These are phyloP conservation scores for Vulpes vulpes DNA, from an alignment of 2,113 vertebrate genomes.

Conservation along the genomic window DNA sequence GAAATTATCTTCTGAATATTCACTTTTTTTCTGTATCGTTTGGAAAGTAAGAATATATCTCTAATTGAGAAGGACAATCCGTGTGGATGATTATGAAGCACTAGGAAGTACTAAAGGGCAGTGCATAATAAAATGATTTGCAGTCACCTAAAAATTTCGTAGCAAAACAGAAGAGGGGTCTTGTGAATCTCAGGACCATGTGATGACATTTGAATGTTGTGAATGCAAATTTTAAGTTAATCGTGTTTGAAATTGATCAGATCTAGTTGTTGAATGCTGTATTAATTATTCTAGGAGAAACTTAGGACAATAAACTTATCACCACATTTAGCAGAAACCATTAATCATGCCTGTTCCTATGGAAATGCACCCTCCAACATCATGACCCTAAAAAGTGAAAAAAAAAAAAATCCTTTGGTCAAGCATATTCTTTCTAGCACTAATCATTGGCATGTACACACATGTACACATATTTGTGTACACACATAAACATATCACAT, in stretches of 20 bases:
- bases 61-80: neutral
- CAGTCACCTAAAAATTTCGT: neutral
- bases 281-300: neutral
- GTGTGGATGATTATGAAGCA: neutral
- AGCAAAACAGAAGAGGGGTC: neutral
- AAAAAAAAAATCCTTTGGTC: neutral
- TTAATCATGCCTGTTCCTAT: neutral
- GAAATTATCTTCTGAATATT: neutral
- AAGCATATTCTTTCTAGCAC: neutral
- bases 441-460: neutral
- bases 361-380: neutral
- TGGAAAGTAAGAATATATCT: neutral
- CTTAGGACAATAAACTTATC: neutral
- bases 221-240: neutral
- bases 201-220: neutral
- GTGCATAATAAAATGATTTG: neutral
- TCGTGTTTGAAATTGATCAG: neutral
- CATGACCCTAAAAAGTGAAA: neutral
- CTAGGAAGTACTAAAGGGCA: neutral
- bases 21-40: neutral
- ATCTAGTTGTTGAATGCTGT: neutral
- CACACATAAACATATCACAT: no score
- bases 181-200: neutral
- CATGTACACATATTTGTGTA: neutral
- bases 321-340: neutral